Evolutionary conservation across 2,113 vertebrate species (phyloP).

Genomic region (Paracanthobrama guichenoti): DNA sequence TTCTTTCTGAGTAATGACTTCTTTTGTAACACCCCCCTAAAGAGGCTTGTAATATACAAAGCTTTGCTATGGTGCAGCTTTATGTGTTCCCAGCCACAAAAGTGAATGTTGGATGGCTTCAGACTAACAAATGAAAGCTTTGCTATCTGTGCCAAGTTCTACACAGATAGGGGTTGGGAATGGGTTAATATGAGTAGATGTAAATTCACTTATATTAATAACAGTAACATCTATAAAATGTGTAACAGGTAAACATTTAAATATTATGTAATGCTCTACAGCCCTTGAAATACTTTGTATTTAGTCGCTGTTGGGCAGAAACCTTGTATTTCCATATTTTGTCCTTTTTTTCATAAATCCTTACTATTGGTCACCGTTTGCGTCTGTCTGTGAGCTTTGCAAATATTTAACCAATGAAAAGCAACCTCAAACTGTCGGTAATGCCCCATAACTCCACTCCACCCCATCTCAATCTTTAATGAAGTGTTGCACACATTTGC

Average conservation of each 20-base stretch:
- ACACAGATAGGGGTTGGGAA: neutral
- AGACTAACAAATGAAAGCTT: neutral
- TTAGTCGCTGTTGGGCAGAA: neutral
- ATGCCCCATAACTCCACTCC: too few relatives aligned
- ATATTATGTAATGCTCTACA: too few relatives aligned
- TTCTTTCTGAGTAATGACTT: conserved; percentile 19
- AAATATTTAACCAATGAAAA: too few relatives aligned
- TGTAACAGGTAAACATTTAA: too few relatives aligned
- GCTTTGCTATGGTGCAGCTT: neutral
- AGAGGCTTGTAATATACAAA: conserved; percentile 1
- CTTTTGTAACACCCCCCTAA: neutral
- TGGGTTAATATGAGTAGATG: neutral
- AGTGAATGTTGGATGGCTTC: neutral
- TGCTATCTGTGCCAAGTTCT: neutral
- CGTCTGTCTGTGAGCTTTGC: too few relatives aligned
- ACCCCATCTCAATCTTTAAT: too few relatives aligned
- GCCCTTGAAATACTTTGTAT: neutral
- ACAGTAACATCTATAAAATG: neutral
- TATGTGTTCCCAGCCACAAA: neutral
- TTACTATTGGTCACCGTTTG: too few relatives aligned
- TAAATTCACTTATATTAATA: neutral
- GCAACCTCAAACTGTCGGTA: too few relatives aligned
- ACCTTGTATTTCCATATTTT: too few relatives aligned
- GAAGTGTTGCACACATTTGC: too few relatives aligned
- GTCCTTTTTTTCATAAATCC: too few relatives aligned